Evolutionary conservation across 2,797 vertebrate species (phyloP), one percentile per base, ranked within the genome.

Genomic region (Oceanodroma leucorhoa): DNA sequence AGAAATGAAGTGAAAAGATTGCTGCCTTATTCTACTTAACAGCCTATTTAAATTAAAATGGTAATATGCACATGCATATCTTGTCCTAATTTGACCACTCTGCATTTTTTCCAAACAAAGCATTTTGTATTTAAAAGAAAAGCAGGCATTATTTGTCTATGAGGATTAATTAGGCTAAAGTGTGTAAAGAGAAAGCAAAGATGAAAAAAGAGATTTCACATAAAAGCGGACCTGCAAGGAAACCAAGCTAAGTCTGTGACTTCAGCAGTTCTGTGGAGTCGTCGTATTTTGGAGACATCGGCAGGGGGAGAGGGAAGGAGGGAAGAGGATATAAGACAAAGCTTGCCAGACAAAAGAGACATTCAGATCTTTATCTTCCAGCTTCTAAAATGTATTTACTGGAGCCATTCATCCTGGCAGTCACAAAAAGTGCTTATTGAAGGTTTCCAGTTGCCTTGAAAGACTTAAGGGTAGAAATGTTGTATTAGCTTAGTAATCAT

Each of bases 41-140:
- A 95, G 26, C 84, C 66, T 92, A 23, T 77, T 94, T 95, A 90
- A 95, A 57, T 94, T 72, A 77, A 94, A 83, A 60, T 50, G 50
- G 48, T 75, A 75, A 84, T 90, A 76, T 5, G 11, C 86, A 57
- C 1, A n/a, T 0, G 2, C 46, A 14, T 41, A 6, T 62, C 18
- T 61, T 94, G 81, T 73, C 64, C 79, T 93, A 81, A 96, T 95
- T 86, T 93, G 64, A 81, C 60, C 54, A 60, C 69, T 76, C 36
- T 83, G 45, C 38, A 9, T 4, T 91, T 85, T 93, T 94, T 82
- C 34, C 51, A 87, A 94, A 89, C 5, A 58, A 54, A 94, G 34
- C 6, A 29, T 65, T 76, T 90, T 77, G 34, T 85, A 26, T 60
- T 89, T 91, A 70, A 87, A 89, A 75, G 87, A n/a, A 78, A 93